Evolutionary conservation across 1,140 invertebrate genomes (phyloP).

Genomic region (Eubasilissa regina): DNA sequence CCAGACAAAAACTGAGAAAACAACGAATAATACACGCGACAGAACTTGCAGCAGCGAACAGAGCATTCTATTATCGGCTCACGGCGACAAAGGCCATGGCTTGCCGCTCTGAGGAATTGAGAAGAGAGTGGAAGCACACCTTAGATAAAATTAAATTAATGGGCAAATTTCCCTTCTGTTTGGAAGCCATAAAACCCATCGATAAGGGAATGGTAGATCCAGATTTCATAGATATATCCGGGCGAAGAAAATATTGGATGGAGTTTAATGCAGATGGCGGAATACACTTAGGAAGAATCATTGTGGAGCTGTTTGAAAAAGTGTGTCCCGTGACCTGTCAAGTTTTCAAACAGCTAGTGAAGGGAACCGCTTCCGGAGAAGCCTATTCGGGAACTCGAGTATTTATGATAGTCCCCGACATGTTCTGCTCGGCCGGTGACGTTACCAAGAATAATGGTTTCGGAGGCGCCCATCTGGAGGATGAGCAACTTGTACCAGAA

Average conservation of each 20-base stretch:
- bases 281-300: constrained; percentile 29
- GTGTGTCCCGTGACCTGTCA: constrained; percentile 34
- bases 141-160: constrained; percentile 41
- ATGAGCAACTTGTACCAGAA: constrained; percentile 62
- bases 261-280: constrained; percentile 34
- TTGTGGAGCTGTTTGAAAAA: constrained; percentile 43
- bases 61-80: constrained; percentile 18
- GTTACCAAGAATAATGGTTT: constrained; percentile 69
- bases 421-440: constrained; percentile 68
- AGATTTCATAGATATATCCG: constrained; percentile 22
- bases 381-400: constrained; percentile 40
- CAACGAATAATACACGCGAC: neutral
- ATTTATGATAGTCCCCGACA: constrained; percentile 65
- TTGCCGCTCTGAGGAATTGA: neutral
- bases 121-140: constrained; percentile 39
- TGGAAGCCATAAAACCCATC: constrained; percentile 25
- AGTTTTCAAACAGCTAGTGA: constrained; percentile 35
- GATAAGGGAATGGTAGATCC: constrained; percentile 25
- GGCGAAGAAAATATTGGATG: constrained; percentile 45
- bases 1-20: constrained; percentile 23
- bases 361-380: constrained; percentile 1
- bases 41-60: constrained; percentile 10
- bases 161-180: constrained; percentile 36
- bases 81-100: neutral
- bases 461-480: constrained; percentile 63